A percentile compares a stretch with the other conserved stretches of the same genome.
Evolutionary conservation across 1,140 invertebrate genomes (phyloP).

Genomic region (Spodoptera frugiperda): DNA sequence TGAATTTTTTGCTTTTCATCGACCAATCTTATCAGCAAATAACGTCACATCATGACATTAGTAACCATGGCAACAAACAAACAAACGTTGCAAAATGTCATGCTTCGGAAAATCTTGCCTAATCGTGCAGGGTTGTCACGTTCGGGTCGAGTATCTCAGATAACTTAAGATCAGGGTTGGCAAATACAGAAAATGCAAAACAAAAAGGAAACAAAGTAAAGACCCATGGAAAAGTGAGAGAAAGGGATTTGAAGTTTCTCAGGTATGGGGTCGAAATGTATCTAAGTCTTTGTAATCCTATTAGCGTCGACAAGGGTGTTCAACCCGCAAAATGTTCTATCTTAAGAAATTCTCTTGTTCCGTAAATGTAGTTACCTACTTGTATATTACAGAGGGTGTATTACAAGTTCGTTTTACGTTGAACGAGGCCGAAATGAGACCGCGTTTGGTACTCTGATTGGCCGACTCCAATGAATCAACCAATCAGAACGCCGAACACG

Average conservation of each 20-base stretch:
- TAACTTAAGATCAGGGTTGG: slow-evolving; percentile 51
- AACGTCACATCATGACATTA: slow-evolving; percentile 15
- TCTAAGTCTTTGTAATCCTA: slow-evolving; percentile 16
- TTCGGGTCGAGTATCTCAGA: slow-evolving; percentile 35
- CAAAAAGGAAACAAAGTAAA: slow-evolving; percentile 34
- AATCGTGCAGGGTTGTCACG: slow-evolving; percentile 49
- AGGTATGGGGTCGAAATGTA: neutral
- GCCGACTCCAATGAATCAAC: no score
- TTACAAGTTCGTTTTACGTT: no score
- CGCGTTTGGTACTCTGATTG: no score
- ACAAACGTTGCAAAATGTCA: slow-evolving; percentile 3
- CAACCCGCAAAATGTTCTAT: no score
- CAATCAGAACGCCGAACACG: no score
- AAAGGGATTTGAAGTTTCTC: slow-evolving; percentile 41
- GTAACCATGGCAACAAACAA: neutral
- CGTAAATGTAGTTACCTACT: no score
- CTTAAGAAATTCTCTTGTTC: no score
- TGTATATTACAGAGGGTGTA: no score
- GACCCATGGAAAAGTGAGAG: slow-evolving; percentile 6
- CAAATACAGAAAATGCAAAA: slow-evolving; percentile 49
- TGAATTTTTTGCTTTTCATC: no score
- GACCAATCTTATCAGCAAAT: no score
- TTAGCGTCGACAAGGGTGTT: neutral
- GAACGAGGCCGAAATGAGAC: no score
- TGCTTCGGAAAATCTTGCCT: neutral